Percentiles rank a stretch among this genome's conserved stretches.
These are phyloP conservation scores for Labroides dimidiatus DNA, from an alignment of 2,797 vertebrate genomes.

Conservation along the genomic window DNA sequence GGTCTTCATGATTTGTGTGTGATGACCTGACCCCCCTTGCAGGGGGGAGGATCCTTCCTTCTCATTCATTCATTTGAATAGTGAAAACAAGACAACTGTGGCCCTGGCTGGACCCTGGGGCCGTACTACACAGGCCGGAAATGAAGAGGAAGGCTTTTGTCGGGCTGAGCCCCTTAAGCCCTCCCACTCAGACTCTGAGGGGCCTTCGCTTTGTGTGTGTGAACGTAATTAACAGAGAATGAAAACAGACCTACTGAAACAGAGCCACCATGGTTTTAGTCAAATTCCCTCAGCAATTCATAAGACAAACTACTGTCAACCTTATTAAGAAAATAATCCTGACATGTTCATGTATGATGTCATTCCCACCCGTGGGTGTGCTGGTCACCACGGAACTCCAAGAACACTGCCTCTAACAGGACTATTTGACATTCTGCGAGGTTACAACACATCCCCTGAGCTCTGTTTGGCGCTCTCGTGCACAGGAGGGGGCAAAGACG, in stretches of 20 bases:
- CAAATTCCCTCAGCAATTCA: conserved; percentile 18
- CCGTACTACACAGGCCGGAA: conserved; percentile 49
- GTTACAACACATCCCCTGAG: conserved; percentile 65
- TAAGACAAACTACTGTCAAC: conserved; percentile 21
- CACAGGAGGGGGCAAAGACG: conserved; percentile 52
- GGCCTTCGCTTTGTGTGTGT: conserved; percentile 21
- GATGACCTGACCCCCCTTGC: conserved; percentile 45
- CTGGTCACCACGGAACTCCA: conserved; percentile 36
- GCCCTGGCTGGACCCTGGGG: conserved; percentile 21
- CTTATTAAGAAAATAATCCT: conserved; percentile 36
- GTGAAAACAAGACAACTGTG: conserved; percentile 41
- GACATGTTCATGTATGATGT: conserved; percentile 25
- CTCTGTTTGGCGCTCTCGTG: conserved; percentile 49
- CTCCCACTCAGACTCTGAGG: conserved; percentile 44
- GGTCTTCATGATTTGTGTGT: conserved; percentile 21
- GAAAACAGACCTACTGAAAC: conserved; percentile 36
- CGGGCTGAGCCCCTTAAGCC: conserved; percentile 59
- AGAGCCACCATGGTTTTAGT: conserved; percentile 9
- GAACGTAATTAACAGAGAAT: conserved; percentile 47
- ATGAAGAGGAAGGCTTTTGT: conserved; percentile 57
- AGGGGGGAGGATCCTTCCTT: conserved; percentile 31
- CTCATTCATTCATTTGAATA: conserved; percentile 39
- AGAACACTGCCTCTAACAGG: conserved; percentile 34
- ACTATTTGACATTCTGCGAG: conserved; percentile 71
- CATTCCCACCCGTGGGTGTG: conserved; percentile 30